These are phyloP conservation scores for Sinocyclocheilus anophthalmus DNA, from an alignment of 2,113 vertebrate species.

Conservation along the genomic window DNA sequence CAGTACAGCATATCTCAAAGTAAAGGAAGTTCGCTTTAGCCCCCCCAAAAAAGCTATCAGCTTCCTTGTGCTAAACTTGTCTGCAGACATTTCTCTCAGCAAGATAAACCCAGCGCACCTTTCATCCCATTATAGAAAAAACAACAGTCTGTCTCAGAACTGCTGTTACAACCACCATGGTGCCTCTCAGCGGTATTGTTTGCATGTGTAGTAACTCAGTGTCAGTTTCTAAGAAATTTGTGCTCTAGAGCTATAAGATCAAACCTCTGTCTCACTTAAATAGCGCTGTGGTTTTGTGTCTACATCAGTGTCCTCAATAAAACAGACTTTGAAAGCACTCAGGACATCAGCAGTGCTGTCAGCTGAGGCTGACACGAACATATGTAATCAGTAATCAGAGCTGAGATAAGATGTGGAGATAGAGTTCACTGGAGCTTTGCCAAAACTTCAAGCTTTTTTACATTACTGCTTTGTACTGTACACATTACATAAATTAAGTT, in stretches of 20 bases:
- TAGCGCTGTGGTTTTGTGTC: slow-evolving; percentile 12
- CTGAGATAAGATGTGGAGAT: slow-evolving; percentile 18
- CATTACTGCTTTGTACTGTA: not conserved
- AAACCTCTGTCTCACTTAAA: not conserved
- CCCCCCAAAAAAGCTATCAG: slow-evolving; percentile 3
- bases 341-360: slow-evolving; percentile 22
- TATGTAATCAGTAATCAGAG: slow-evolving; percentile 23
- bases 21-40: slow-evolving; percentile 33
- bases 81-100: not conserved
- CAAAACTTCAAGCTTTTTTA: slow-evolving; percentile 2
- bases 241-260: not conserved
- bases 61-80: slow-evolving; percentile 26
- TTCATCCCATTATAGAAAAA: slow-evolving; percentile 7
- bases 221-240: slow-evolving; percentile 26
- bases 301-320: slow-evolving; percentile 33
- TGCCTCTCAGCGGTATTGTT: not conserved
- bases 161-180: slow-evolving; percentile 29
- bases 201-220: not conserved
- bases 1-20: slow-evolving; percentile 10
- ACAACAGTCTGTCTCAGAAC: slow-evolving; percentile 6
- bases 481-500: slow-evolving; percentile 6
- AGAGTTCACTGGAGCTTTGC: slow-evolving; percentile 17
- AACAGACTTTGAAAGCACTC: slow-evolving; percentile 2
- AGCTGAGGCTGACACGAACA: not conserved
- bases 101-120: not conserved